Evolutionary conservation across 2,113 vertebrate species (phyloP).

Genomic region (Agapornis roseicollis): DNA sequence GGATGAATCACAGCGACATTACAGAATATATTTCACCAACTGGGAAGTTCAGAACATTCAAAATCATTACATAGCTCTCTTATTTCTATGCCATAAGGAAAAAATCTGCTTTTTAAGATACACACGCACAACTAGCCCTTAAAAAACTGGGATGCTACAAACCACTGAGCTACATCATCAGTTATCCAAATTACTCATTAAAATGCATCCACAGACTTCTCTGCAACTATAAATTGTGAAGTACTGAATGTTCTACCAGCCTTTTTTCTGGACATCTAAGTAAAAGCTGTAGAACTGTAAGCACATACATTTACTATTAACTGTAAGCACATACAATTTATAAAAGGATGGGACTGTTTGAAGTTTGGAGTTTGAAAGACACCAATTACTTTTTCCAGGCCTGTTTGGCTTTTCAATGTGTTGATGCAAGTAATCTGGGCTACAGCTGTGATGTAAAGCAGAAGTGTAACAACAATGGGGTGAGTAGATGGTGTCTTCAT

Average conservation of each 20-base stretch:
- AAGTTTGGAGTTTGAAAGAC: background rate
- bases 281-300: background rate
- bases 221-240: background rate
- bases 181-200: background rate
- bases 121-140: background rate
- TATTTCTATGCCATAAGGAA: background rate
- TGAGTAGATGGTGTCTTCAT: conserved; percentile 58
- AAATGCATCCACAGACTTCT: background rate
- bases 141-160: background rate
- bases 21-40: background rate
- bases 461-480: conserved; percentile 78
- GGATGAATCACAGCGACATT: background rate
- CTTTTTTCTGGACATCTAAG: background rate
- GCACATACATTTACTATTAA: background rate
- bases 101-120: background rate
- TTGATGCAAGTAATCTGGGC: conserved; percentile 75
- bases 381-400: conserved; percentile 65
- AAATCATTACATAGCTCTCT: background rate
- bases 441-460: conserved; percentile 74
- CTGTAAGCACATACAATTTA: background rate
- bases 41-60: background rate
- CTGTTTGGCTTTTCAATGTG: conserved; percentile 79
- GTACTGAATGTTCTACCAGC: background rate
- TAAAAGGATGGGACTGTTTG: background rate
- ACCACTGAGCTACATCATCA: background rate